Conservation (phyloP, 2,888 invertebrate species). For the Tenodera sinensis region DNA sequence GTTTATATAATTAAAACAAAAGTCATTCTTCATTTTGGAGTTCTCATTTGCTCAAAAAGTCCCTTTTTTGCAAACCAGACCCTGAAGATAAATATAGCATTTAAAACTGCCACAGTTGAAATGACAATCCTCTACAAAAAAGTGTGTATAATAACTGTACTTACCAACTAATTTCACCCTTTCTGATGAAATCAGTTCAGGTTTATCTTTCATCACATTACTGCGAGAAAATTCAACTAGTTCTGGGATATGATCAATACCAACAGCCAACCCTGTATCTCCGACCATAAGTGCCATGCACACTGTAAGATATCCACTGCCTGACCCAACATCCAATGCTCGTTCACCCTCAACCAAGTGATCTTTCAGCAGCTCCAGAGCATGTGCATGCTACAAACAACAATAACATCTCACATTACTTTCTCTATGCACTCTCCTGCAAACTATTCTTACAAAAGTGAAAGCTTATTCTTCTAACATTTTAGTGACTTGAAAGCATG, state of each 20-base stretch:
- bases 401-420: background rate
- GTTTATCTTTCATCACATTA: slow-evolving; percentile 74
- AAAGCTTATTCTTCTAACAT: no score
- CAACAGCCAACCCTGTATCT: slow-evolving; percentile 64
- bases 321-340: slow-evolving; percentile 90
- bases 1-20: no score
- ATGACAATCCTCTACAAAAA: no score
- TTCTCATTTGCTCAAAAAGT: no score
- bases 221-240: slow-evolving; percentile 68
- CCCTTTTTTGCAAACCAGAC: no score
- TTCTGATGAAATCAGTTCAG: slow-evolving; percentile 62
- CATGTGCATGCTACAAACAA: slow-evolving; percentile 78
- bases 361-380: slow-evolving; percentile 77
- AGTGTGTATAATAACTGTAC: slow-evolving; percentile 31
- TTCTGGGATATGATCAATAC: slow-evolving; percentile 87
- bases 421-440: no score
- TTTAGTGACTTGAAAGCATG: no score
- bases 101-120: no score
- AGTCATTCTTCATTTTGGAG: no score
- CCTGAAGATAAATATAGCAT: no score
- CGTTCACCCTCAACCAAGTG: slow-evolving; percentile 71
- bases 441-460: no score
- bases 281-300: slow-evolving; percentile 87
- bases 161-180: slow-evolving; percentile 68
- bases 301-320: slow-evolving; percentile 88